These are phyloP conservation scores for Ranitomeya imitator DNA, from an alignment of 2,113 vertebrate species.

Conservation along the genomic window DNA sequence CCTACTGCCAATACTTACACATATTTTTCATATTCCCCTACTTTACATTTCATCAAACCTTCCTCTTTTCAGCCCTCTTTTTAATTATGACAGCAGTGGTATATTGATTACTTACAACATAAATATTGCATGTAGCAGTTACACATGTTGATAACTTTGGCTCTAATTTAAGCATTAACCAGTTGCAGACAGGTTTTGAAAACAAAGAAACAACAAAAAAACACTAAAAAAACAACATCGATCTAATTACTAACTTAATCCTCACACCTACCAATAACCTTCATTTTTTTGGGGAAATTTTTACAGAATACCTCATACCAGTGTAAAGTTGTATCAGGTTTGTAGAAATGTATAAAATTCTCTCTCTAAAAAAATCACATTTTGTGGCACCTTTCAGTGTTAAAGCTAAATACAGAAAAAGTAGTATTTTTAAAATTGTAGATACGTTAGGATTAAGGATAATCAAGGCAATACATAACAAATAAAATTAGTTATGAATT, in stretches of 20 bases:
- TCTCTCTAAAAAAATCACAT: too few relatives aligned
- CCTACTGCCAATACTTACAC: conserved; percentile 14
- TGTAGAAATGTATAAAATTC: too few relatives aligned
- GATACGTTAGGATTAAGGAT: too few relatives aligned
- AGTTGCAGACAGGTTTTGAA: not conserved
- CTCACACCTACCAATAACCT: not conserved
- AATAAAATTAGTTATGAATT: too few relatives aligned
- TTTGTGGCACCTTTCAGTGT: too few relatives aligned
- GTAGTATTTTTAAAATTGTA: too few relatives aligned
- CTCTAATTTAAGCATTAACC: not conserved
- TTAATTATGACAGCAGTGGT: not conserved
- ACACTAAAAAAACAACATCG: not conserved
- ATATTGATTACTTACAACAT: not conserved
- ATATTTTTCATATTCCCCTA: not conserved
- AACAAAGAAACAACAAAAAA: not conserved
- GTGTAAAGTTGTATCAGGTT: too few relatives aligned
- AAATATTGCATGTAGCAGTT: not conserved
- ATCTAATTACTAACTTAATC: not conserved
- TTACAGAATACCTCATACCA: too few relatives aligned
- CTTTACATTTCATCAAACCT: not conserved
- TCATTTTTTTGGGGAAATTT: too few relatives aligned
- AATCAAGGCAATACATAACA: too few relatives aligned
- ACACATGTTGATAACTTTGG: not conserved
- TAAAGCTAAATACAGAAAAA: too few relatives aligned
- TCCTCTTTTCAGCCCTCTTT: not conserved